Percentiles rank a stretch among this genome's conserved stretches.
Evolutionary conservation across 2,888 invertebrate genomes (phyloP).

Genomic region (Aphodius sticticus): DNA sequence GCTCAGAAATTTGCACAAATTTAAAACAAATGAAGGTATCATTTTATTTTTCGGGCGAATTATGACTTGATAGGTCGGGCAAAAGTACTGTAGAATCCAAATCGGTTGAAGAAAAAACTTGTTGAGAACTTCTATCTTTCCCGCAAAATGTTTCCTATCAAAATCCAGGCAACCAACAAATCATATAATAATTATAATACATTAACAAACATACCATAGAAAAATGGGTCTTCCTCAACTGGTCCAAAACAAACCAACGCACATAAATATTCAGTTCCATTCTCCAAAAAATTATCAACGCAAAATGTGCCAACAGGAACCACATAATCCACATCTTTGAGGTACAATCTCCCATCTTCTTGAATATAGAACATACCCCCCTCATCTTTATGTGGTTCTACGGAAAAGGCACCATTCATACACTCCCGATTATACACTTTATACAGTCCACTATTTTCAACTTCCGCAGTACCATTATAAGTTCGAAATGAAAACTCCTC

Average conservation of each 20-base stretch:
- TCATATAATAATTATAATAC: neutral
- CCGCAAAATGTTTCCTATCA: too few relatives aligned
- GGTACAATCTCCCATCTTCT: constrained; percentile 23
- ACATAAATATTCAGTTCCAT: constrained; percentile 8
- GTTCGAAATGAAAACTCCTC: neutral
- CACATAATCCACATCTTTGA: neutral
- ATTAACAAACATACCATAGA: constrained; percentile 13
- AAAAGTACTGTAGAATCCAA: too few relatives aligned
- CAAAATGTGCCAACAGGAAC: constrained; percentile 4
- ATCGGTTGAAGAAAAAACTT: too few relatives aligned
- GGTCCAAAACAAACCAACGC: constrained; percentile 13
- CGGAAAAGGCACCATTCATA: neutral
- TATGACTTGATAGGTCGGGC: too few relatives aligned
- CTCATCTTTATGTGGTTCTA: neutral
- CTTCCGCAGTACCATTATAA: neutral
- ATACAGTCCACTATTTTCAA: neutral
- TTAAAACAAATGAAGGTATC: too few relatives aligned
- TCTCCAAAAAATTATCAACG: constrained; percentile 18
- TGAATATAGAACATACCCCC: constrained; percentile 6
- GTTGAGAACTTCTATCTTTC: too few relatives aligned
- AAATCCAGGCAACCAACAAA: too few relatives aligned
- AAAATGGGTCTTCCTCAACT: neutral
- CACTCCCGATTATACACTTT: neutral
- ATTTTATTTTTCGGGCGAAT: too few relatives aligned
- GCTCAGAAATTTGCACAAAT: too few relatives aligned